phyloP scores from a whole-genome alignment of 2,797 vertebrate species.

The Hippocampus kuda region DNA sequence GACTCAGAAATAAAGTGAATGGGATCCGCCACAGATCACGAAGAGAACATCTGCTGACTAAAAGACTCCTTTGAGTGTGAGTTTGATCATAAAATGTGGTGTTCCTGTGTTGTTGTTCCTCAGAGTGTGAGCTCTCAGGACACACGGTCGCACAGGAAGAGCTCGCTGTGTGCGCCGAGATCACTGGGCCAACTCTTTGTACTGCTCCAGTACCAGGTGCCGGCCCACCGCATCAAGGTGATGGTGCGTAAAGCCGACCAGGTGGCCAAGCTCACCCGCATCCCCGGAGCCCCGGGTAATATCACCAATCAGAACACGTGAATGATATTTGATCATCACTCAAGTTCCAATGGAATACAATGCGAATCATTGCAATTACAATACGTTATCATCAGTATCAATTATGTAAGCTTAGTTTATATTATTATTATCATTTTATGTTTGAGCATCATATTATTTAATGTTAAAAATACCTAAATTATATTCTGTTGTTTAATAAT shows the following conservation, averaged over 20 bases:
- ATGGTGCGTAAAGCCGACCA: conserved; percentile 75
- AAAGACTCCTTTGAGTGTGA: conserved; percentile 15
- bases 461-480: too few species aligned
- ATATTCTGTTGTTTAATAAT: too few species aligned
- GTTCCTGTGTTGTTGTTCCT: neutral
- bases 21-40: neutral
- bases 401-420: too few species aligned
- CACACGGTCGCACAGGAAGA: conserved; percentile 35
- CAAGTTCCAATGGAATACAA: too few species aligned
- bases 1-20: neutral
- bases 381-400: too few species aligned
- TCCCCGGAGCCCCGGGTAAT: conserved; percentile 72
- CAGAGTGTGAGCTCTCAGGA: conserved; percentile 72
- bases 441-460: too few species aligned
- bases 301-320: neutral
- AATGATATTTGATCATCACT: neutral
- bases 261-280: conserved; percentile 65
- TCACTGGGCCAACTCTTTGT: conserved; percentile 68
- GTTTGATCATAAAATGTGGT: neutral
- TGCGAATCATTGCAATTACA: too few species aligned
- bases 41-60: conserved; percentile 30
- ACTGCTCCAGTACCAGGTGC: conserved; percentile 73
- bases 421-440: too few species aligned
- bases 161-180: conserved; percentile 26
- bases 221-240: conserved; percentile 73